Base-by-base conservation (phyloP, 2,797 vertebrate species). In the Chaunax sp. region DNA sequence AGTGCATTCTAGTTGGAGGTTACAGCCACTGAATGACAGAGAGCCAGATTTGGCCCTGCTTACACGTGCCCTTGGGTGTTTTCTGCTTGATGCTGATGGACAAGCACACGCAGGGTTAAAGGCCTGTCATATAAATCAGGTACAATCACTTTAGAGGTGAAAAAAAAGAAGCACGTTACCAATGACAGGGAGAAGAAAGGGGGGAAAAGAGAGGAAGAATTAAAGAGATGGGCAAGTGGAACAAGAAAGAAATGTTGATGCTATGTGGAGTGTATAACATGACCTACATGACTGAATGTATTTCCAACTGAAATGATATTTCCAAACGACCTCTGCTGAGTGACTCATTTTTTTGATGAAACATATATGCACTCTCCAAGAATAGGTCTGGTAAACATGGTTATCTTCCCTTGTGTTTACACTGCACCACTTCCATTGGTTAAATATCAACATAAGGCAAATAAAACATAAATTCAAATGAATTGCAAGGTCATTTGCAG, bases 91-190 rank as follows among this genome's bases (percentile, higher is more conserved):
- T 92, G 87, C 87, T 91, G 87, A 90, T 90, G 88, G 86, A 90
- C 89, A 90, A 85, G 90, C 90, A 90, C 88, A 85, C 69, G 47
- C 80, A 49, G 88, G 92, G 91, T 93, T 93, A 93, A 93, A 92
- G 88, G 86, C 81, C 81, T 90, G 87, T 91, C 90, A 91, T 88
- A 92, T 92, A 92, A 93, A 94, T 93, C 90, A 92, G 88, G 88
- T 83, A 84, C 82, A 90, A 89, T 92, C 88, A 87, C 90, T 89
- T 92, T 87, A 79, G 82, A 89, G 89, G 91, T 87, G 89, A 90
- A 91, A 90, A 89, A 87, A 89, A 86, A 90, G 87, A 89, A 86
- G 88, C 87, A 89, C 87, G 78, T 87, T 90, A 81, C 85, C 64
- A 72, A 79, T 80, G 86, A 86, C 84, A 85, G 79, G 80, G 61